Evolutionary conservation across 2,113 vertebrate species (phyloP).

Genomic region (Meles meles): DNA sequence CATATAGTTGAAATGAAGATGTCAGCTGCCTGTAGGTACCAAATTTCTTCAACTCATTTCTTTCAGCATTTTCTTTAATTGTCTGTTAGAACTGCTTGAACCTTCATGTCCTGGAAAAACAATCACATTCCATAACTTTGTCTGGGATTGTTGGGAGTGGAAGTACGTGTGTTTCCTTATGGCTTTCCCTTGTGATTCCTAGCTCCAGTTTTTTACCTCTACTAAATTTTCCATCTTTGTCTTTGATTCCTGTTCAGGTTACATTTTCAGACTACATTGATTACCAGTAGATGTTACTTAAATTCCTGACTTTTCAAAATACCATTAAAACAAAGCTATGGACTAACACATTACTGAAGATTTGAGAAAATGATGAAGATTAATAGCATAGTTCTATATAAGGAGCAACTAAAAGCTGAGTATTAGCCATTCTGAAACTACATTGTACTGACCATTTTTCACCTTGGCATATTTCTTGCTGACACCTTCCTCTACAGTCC

Average conservation of each 20-base stretch:
- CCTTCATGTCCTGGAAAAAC: background rate
- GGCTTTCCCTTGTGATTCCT: background rate
- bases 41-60: background rate
- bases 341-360: background rate
- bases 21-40: rapidly evolving
- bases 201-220: background rate
- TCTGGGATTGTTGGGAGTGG: rapidly evolving
- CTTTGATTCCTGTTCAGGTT: background rate
- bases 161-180: background rate
- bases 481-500: background rate
- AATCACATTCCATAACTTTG: background rate
- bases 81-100: background rate
- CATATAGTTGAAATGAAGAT: background rate
- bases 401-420: background rate
- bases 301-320: background rate
- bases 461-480: background rate
- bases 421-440: background rate
- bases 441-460: background rate
- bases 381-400: background rate
- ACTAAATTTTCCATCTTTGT: background rate
- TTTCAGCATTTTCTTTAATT: background rate
- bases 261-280: background rate
- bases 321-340: background rate
- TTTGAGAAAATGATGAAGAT: background rate
- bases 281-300: background rate